Evolutionary conservation across 2,113 vertebrate species (phyloP), one percentile per base, ranked within the genome.

Genomic region (Tympanuchus pallidicinctus): DNA sequence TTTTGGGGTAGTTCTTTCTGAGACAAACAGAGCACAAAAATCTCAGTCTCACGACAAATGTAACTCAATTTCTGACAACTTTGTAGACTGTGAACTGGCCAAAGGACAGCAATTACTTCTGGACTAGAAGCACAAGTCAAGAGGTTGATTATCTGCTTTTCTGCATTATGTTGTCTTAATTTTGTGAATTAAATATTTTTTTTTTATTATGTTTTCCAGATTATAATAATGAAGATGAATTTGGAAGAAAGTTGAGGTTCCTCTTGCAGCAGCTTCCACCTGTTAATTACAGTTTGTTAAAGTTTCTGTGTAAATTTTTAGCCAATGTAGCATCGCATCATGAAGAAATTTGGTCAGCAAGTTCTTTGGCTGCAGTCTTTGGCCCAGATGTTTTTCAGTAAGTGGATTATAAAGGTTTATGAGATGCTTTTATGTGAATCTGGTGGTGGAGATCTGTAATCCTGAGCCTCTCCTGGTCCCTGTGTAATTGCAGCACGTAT

Each of bases 361-460:
- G 98, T 94, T 98, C 98, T 84, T 98, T 99, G 96, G 99, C 99
- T 91, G 99, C 99, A 60, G 99, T 99, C 97, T 99, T 99, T 86
- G 99, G 99, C 90, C 99, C 99, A 7, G 99, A 99, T 98, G 98
- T 99, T 97, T 99, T 99, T 95, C 99, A 99, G 99, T 99, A 98
- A 99, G 99, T 97, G 82, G 85, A 27, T 91, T 94, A 32, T 43
- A 77, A 64, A 88, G 77, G 65, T 83, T 95, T 84, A 52, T 92
- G 38, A 2, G 2, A 52, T 75, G 18, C 61, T 90, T 80, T 32
- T 42, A 3, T 61, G 66, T 38, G 42, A 76, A 54, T 74, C 59
- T 63, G 28, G 15, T 25, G 22, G 24, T 50, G 18, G 77, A 8
- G 13, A 13, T 63, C 2, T 56, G 38, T 86, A 77, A 32, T 45